Evolutionary conservation across 2,797 vertebrate genomes (phyloP).

Genomic region (Acanthurus lineatus): DNA sequence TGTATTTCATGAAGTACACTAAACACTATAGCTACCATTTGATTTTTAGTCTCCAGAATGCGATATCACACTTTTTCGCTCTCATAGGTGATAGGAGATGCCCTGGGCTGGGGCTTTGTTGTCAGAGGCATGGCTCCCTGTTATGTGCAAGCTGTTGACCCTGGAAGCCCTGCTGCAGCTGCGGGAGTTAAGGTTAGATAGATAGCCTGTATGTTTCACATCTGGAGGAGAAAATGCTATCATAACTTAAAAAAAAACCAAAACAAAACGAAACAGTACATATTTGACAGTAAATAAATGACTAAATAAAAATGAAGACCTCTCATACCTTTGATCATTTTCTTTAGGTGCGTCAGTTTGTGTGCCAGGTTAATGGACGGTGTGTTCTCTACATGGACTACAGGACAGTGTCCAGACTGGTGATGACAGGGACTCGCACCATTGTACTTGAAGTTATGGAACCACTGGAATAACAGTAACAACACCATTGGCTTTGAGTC

Average conservation of each 20-base stretch:
- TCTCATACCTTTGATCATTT: neutral
- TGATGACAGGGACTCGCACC: slow-evolving; percentile 89
- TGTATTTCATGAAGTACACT: neutral
- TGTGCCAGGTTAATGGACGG: slow-evolving; percentile 89
- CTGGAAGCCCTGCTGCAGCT: slow-evolving; percentile 90
- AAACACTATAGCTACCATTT: neutral
- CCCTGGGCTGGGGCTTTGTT: slow-evolving; percentile 92
- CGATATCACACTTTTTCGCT: slow-evolving; percentile 6
- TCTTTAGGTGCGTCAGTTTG: slow-evolving; percentile 89
- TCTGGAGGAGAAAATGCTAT: neutral
- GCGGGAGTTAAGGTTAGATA: slow-evolving; percentile 90
- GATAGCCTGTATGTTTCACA: neutral
- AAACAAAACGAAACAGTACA: no score
- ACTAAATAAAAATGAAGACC: neutral
- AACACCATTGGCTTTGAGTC: neutral
- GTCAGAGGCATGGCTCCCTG: slow-evolving; percentile 89
- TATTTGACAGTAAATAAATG: neutral
- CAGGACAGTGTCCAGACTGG: slow-evolving; percentile 86
- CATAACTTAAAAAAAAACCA: neutral
- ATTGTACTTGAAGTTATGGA: slow-evolving; percentile 91
- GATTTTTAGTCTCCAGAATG: slow-evolving; percentile 1
- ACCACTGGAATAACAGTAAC: slow-evolving; percentile 74
- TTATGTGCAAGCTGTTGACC: slow-evolving; percentile 92
- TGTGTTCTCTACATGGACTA: slow-evolving; percentile 89
- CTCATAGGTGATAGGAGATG: slow-evolving; percentile 89